Conservation (phyloP, 2,797 vertebrate species). For the Anabacerthia variegaticeps region DNA sequence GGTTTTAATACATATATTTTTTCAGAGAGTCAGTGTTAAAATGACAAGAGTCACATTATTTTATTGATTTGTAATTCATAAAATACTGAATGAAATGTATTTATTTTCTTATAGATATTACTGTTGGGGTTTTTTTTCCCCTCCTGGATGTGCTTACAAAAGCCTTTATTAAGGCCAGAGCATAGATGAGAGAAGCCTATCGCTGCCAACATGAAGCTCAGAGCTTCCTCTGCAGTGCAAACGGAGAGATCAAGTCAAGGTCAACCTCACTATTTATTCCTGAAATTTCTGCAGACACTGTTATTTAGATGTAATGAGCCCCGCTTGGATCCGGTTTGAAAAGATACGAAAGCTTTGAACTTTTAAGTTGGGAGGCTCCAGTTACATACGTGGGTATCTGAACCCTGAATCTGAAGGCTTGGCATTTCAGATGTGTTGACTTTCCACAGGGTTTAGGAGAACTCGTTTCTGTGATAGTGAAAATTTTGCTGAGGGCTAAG, state of each 20-base stretch:
- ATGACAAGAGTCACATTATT: background rate
- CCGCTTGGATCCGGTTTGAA: conserved; percentile 43
- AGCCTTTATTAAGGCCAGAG: background rate
- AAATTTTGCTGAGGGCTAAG: conserved; percentile 18
- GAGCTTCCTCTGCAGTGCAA: conserved; percentile 57
- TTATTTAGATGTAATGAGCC: conserved; percentile 62
- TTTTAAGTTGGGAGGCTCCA: background rate
- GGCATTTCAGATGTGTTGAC: conserved; percentile 34
- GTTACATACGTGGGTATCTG: conserved; percentile 46
- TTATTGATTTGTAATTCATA: background rate
- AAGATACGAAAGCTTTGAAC: conserved; percentile 53
- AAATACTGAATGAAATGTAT: background rate
- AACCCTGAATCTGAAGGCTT: conserved; percentile 42
- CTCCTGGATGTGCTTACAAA: background rate
- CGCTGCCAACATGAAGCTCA: conserved; percentile 27
- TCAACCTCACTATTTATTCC: conserved; percentile 60
- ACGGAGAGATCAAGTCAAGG: conserved; percentile 50
- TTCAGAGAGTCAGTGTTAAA: background rate
- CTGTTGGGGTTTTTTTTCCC: background rate
- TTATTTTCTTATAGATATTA: background rate
- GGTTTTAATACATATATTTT: background rate
- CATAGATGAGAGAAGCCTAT: background rate
- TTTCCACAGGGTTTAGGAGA: background rate
- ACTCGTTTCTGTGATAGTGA: background rate
- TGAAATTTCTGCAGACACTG: conserved; percentile 64